A percentile compares a stretch with the other conserved stretches of the same genome.
Conservation (phyloP, 2,888 invertebrate species). For the Lasioglossum villosulum region DNA sequence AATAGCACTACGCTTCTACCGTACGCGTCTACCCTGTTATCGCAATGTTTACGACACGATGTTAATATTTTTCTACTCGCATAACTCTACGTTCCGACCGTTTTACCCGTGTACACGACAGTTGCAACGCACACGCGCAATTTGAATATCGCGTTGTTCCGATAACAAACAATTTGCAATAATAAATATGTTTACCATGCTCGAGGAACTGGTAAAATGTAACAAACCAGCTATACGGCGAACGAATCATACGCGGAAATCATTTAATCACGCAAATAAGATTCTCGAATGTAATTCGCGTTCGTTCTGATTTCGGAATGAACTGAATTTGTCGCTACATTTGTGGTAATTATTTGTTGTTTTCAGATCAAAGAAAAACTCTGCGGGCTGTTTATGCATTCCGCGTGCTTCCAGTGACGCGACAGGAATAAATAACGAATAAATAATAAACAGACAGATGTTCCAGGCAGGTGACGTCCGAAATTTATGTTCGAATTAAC, state of each 20-base stretch:
- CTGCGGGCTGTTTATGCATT: neutral
- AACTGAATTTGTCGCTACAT: neutral
- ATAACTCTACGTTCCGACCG: neutral
- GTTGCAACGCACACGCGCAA: neutral
- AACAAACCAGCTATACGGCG: neutral
- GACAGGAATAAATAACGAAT: neutral
- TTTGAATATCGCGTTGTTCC: neutral
- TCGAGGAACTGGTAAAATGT: neutral
- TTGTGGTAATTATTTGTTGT: neutral
- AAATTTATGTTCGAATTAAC: neutral
- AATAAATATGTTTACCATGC: neutral
- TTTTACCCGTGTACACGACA: neutral
- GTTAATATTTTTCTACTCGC: conserved; percentile 2
- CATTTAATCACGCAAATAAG: neutral
- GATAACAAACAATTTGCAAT: neutral
- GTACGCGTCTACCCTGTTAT: neutral
- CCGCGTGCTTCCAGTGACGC: neutral
- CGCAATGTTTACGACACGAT: neutral
- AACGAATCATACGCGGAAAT: neutral
- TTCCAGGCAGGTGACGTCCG: neutral
- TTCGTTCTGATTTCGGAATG: neutral
- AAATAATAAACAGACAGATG: neutral
- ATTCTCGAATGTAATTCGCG: neutral
- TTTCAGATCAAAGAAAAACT: neutral
- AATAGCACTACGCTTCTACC: neutral